Evolutionary conservation across 2,888 invertebrate species (phyloP), one percentile per base, ranked within the genome.

Genomic region (Girardia tigrina): DNA sequence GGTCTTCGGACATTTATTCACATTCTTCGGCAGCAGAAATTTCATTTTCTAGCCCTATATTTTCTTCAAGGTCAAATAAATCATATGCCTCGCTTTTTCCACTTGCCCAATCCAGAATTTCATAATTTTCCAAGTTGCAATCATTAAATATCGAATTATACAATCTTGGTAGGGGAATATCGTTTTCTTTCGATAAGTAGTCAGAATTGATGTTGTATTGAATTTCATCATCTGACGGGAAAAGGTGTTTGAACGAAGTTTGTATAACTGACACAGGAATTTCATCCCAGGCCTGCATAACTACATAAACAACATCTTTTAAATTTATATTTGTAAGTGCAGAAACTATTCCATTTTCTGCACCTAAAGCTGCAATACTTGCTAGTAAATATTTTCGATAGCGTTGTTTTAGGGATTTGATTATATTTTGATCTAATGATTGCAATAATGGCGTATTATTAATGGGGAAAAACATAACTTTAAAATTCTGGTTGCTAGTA

Each of bases 371-470:
- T 36, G 36, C 36, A 36, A 36, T 8, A 36, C 36, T 12, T 36
- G 36, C 36, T 12, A 36, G 36, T 36, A 36, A 36, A 36, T 36
- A 16, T 36, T 36, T 36, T 8, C 36, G 36, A 8, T 56, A 56
- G 56, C 4, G 56, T 16, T 56, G 56, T 56, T 12, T 56, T 16
- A 56, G 56, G n/a, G 56, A 12, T 56, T 56, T 56, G 4, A 56
- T 56, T n/a, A 56, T 23, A 56, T 56, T 56, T 56, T 16, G 56
- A 16, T 56, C 56, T 8, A 56, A 16, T 56, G 56, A 23, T 56
- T 56, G n/a, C 56, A 56, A 56, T 56, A 56, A 56, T 8, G 56
- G 56, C 2, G 56, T 56, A 23, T 56, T 56, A 56, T 56, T 56
- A 2, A 23, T 8, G 8, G 16, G 36, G n/a, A n/a, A n/a, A n/a